These are phyloP conservation scores for Melanotaenia maccullochi DNA, from an alignment of 2,797 vertebrate genomes.

Conservation along the genomic window DNA sequence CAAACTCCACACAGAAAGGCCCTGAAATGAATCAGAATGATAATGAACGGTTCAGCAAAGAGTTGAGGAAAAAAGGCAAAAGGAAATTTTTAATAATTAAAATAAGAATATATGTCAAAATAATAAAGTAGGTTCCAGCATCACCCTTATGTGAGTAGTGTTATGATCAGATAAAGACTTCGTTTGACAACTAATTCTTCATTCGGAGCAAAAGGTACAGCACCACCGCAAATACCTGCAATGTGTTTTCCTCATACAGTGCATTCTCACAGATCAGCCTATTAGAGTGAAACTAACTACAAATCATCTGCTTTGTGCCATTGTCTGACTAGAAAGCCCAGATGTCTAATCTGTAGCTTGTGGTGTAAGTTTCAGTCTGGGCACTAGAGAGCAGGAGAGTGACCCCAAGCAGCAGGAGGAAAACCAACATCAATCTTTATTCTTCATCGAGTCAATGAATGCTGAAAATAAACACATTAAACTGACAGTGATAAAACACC, in stretches of 20 bases:
- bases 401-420: slow-evolving; percentile 30
- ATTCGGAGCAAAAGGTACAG: no score
- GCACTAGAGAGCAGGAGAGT: slow-evolving; percentile 4
- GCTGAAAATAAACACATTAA: slow-evolving; percentile 59
- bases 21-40: slow-evolving; percentile 7
- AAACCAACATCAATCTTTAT: slow-evolving; percentile 57
- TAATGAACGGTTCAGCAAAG: slow-evolving; percentile 15
- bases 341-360: slow-evolving; percentile 39
- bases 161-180: not conserved
- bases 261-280: not conserved
- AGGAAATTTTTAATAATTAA: not conserved
- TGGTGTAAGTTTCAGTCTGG: slow-evolving; percentile 28
- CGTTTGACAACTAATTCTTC: no score
- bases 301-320: slow-evolving; percentile 38
- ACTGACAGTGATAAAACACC: slow-evolving; percentile 28
- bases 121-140: slow-evolving; percentile 6
- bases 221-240: not conserved
- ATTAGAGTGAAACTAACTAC: slow-evolving; percentile 15
- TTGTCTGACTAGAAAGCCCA: slow-evolving; percentile 16
- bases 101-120: slow-evolving; percentile 7
- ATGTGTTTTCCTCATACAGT: no score
- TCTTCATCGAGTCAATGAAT: slow-evolving; percentile 30
- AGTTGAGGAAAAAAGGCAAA: not conserved
- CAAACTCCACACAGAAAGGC: no score
- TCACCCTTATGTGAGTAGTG: not conserved